These are phyloP conservation scores for Myotis daubentonii DNA, from an alignment of 2,797 vertebrate genomes.

Conservation along the genomic window DNA sequence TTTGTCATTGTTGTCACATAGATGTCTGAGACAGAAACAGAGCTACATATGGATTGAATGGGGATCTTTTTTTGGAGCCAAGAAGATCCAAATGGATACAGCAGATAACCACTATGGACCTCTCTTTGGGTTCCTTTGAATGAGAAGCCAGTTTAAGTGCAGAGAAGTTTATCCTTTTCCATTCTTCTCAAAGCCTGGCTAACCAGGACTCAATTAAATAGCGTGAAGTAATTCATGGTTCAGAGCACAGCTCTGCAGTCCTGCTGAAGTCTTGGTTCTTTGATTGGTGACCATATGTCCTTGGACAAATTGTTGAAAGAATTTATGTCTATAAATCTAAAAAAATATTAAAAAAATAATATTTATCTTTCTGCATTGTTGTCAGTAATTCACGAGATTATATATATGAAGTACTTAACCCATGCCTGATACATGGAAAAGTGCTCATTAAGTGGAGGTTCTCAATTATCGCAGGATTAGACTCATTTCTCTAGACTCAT, in stretches of 20 bases:
- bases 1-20: background rate
- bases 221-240: background rate
- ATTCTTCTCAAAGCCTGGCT: background rate
- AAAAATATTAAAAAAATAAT: background rate
- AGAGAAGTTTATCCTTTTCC: background rate
- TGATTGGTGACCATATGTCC: background rate
- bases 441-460: background rate
- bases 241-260: background rate
- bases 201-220: background rate
- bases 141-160: background rate
- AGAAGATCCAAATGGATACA: background rate
- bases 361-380: background rate
- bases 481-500: background rate
- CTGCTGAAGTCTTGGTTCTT: slow-evolving; percentile 19
- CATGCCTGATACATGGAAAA: background rate
- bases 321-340: background rate
- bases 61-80: background rate
- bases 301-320: background rate
- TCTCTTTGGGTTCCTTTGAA: background rate
- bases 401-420: background rate
- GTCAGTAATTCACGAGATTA: background rate
- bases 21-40: background rate
- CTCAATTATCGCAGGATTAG: background rate
- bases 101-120: background rate
- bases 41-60: background rate